Percentiles rank a stretch among this genome's conserved stretches.
phyloP scores from a whole-genome alignment of 2,113 vertebrate species.

The Tringa solitaria region DNA sequence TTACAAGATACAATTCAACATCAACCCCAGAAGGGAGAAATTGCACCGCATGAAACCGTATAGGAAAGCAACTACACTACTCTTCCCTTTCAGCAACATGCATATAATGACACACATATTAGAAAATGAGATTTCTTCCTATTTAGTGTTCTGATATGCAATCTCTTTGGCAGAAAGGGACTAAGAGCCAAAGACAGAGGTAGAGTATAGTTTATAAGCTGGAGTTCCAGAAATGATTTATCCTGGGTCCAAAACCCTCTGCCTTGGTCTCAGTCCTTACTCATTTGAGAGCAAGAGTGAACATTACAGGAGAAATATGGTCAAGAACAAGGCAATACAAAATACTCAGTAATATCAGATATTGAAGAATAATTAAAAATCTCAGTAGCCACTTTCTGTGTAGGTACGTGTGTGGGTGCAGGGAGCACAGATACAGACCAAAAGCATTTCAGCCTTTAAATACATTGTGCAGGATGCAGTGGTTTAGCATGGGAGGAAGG shows the following conservation, averaged over 20 bases:
- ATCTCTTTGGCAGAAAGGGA: background rate
- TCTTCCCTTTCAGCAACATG: background rate
- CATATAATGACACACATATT: background rate
- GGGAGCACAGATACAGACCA: background rate
- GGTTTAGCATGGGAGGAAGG: background rate
- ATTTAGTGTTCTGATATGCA: background rate
- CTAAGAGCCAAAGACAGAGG: background rate
- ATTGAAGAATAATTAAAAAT: background rate
- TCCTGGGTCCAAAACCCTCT: background rate
- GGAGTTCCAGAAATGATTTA: background rate
- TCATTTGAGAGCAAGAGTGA: background rate
- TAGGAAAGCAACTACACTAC: background rate
- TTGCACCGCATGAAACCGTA: background rate
- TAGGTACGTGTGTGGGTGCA: background rate
- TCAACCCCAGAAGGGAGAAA: background rate
- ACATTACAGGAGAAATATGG: background rate
- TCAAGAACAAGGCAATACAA: background rate
- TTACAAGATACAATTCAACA: background rate
- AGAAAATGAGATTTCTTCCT: background rate
- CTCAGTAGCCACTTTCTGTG: background rate
- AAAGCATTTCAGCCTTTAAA: background rate
- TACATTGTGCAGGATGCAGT: background rate
- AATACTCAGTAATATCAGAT: background rate
- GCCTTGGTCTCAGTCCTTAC: background rate
- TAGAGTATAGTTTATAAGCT: background rate